Percentiles rank a stretch among this genome's conserved stretches.
phyloP scores from a whole-genome alignment of 1,140 invertebrate genomes.

The Xylocopa sonorina region DNA sequence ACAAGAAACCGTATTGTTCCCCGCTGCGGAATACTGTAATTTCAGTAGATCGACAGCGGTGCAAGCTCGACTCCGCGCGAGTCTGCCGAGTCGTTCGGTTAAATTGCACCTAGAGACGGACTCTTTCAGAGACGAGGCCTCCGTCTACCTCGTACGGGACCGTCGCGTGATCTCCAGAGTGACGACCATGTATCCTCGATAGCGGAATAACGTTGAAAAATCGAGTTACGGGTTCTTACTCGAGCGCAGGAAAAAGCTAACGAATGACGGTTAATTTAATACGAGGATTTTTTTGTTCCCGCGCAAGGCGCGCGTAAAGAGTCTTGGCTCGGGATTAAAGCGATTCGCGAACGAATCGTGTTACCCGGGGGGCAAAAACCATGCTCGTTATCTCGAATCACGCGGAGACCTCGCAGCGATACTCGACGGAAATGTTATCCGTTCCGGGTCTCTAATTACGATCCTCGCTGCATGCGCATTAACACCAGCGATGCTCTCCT shows the following conservation, averaged over 20 bases:
- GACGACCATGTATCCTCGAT: no score
- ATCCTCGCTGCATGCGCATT: slow-evolving; percentile 38
- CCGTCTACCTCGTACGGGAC: background rate
- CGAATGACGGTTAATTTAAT: no score
- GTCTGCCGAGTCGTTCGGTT: background rate
- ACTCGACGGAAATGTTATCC: slow-evolving; percentile 43
- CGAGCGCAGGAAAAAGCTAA: no score
- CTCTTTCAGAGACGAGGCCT: background rate
- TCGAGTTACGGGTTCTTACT: no score
- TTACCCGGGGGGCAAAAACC: background rate
- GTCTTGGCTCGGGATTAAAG: background rate
- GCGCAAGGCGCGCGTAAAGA: no score
- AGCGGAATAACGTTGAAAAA: no score
- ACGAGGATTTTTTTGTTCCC: no score
- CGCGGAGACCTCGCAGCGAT: slow-evolving; percentile 13
- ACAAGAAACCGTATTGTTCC: slow-evolving; percentile 75
- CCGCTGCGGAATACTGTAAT: slow-evolving; percentile 73
- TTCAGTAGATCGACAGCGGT: slow-evolving; percentile 69
- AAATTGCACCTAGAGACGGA: background rate
- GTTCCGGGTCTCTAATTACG: slow-evolving; percentile 57
- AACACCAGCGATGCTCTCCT: slow-evolving; percentile 30
- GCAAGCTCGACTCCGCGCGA: background rate
- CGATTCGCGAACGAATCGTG: background rate
- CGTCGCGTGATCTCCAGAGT: no score
- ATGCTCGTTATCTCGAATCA: slow-evolving; percentile 10